Evolutionary conservation across 2,797 vertebrate species (phyloP).

Genomic region (Darevskia mixta): DNA sequence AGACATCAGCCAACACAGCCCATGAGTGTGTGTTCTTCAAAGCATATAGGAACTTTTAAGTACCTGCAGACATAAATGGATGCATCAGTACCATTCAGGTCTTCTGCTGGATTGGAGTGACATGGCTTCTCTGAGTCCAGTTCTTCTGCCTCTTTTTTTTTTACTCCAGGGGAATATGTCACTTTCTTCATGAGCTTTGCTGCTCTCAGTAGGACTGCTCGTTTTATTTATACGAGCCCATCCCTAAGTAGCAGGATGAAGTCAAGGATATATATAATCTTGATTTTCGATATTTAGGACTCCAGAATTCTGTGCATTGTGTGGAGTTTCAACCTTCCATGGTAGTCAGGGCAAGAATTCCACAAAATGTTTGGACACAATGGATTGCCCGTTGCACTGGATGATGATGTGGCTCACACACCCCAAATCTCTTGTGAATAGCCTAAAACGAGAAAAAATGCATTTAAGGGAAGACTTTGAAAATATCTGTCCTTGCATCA

Average conservation of each 20-base stretch:
- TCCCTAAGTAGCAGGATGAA: neutral
- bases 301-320: neutral
- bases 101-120: neutral
- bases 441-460: neutral
- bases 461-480: neutral
- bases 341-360: neutral
- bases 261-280: too few relatives aligned
- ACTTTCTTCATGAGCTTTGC: neutral
- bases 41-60: neutral
- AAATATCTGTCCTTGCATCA: neutral
- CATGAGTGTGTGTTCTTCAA: neutral
- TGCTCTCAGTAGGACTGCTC: neutral
- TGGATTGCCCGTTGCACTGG: neutral
- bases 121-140: neutral
- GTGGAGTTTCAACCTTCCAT: too few relatives aligned
- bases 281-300: neutral
- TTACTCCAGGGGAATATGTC: constrained; percentile 9
- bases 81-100: neutral
- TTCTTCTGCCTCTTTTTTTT: neutral
- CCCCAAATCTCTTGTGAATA: neutral
- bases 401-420: neutral
- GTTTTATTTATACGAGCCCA: neutral
- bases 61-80: neutral
- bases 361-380: neutral
- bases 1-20: neutral